phyloP scores from a whole-genome alignment of 2,113 vertebrate species.

The Rhinoptilus africanus region DNA sequence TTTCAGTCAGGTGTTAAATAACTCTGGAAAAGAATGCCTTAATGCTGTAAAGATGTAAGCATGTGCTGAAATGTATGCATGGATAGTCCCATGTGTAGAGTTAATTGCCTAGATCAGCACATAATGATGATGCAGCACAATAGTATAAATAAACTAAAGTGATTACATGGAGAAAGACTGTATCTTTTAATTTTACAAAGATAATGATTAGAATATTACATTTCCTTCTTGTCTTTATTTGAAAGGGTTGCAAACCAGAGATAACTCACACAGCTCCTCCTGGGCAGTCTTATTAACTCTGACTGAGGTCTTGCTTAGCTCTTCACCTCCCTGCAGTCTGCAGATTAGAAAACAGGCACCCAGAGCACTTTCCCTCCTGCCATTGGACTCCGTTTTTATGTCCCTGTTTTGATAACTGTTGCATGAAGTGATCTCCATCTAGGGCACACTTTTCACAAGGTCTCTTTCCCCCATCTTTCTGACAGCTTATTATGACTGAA shows the following conservation, averaged over 20 bases:
- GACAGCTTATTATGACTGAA: conserved; percentile 53
- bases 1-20: background rate
- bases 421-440: conserved; percentile 37
- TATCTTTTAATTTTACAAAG: background rate
- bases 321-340: background rate
- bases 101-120: conserved; percentile 18
- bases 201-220: background rate
- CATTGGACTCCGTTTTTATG: background rate
- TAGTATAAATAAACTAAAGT: background rate
- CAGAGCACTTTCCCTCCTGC: background rate
- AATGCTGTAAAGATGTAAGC: background rate
- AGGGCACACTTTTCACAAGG: conserved; percentile 37
- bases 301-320: background rate
- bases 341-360: background rate
- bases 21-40: background rate
- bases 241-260: background rate
- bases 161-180: background rate
- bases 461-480: conserved; percentile 6
- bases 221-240: conserved; percentile 8
- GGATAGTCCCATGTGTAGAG: conserved; percentile 5
- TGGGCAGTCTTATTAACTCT: background rate
- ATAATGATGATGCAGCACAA: background rate
- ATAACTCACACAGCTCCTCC: background rate
- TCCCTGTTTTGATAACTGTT: background rate
- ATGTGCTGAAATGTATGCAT: background rate